These are phyloP conservation scores for Anableps anableps DNA, from an alignment of 2,797 vertebrate genomes.

Conservation along the genomic window DNA sequence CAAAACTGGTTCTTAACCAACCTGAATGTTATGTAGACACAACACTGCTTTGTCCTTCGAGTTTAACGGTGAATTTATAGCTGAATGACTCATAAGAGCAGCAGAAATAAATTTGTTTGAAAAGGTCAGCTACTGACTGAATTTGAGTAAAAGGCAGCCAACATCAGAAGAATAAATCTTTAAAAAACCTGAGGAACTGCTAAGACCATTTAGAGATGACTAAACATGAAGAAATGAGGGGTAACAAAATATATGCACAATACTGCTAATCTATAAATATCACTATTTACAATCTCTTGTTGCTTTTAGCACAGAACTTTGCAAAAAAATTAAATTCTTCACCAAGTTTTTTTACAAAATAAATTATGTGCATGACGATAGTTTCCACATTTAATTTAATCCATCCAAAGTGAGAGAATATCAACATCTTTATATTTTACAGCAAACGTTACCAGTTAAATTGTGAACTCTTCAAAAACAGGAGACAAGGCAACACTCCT, in stretches of 20 bases:
- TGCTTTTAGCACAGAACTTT: constrained; percentile 52
- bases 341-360: constrained; percentile 30
- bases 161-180: background rate
- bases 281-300: constrained; percentile 26
- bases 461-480: constrained; percentile 10
- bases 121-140: background rate
- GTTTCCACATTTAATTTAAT: constrained; percentile 48
- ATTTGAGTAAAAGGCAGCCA: background rate
- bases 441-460: constrained; percentile 30
- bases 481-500: constrained; percentile 45
- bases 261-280: constrained; percentile 27
- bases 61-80: background rate
- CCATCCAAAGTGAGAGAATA: constrained; percentile 40
- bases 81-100: background rate
- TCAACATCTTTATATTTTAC: constrained; percentile 33
- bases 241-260: background rate
- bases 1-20: background rate
- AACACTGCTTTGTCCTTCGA: background rate
- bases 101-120: background rate
- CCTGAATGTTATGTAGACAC: background rate
- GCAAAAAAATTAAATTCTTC: constrained; percentile 14
- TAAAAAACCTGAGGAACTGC: background rate
- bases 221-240: background rate
- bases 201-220: background rate
- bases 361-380: constrained; percentile 44